A percentile compares a stretch with the other conserved stretches of the same genome.
Evolutionary conservation across 2,888 invertebrate genomes (phyloP).

Genomic region (Macropis europaea): DNA sequence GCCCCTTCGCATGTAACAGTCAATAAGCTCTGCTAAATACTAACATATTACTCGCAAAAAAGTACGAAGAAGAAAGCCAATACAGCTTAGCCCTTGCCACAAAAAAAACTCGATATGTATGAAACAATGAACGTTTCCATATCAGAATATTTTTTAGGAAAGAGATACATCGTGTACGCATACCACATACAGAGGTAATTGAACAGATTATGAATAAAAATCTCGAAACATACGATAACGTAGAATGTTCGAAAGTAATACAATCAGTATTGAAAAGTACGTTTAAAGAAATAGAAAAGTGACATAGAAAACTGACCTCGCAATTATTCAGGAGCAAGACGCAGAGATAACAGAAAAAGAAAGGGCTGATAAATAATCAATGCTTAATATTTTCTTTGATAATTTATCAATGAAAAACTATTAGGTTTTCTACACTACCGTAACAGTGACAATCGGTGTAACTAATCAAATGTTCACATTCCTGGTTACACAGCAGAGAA

Average conservation of each 20-base stretch:
- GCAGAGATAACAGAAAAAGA: slow-evolving; percentile 58
- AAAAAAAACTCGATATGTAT: slow-evolving; percentile 4
- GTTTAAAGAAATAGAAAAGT: slow-evolving; percentile 78
- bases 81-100: slow-evolving; percentile 21
- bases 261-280: slow-evolving; percentile 36
- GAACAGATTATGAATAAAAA: slow-evolving; percentile 31
- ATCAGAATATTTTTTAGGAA: slow-evolving; percentile 16
- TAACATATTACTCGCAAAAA: slow-evolving; percentile 29
- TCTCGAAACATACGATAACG: slow-evolving; percentile 21
- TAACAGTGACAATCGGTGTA: neutral
- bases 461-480: slow-evolving; percentile 4
- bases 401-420: slow-evolving; percentile 16
- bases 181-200: slow-evolving; percentile 36
- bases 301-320: slow-evolving; percentile 79
- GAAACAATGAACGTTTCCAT: slow-evolving; percentile 11
- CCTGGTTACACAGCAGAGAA: neutral
- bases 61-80: slow-evolving; percentile 34
- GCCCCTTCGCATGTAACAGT: slow-evolving; percentile 7
- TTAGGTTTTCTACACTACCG: slow-evolving; percentile 11
- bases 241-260: slow-evolving; percentile 30
- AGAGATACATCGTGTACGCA: slow-evolving; percentile 35
- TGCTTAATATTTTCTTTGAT: slow-evolving; percentile 33
- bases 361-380: slow-evolving; percentile 58
- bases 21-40: slow-evolving; percentile 42
- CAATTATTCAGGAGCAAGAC: slow-evolving; percentile 68